A percentile compares a stretch with the other conserved stretches of the same genome.
These are phyloP conservation scores for Erpobdella octoculata DNA, from an alignment of 2,888 invertebrate species.

Conservation along the genomic window DNA sequence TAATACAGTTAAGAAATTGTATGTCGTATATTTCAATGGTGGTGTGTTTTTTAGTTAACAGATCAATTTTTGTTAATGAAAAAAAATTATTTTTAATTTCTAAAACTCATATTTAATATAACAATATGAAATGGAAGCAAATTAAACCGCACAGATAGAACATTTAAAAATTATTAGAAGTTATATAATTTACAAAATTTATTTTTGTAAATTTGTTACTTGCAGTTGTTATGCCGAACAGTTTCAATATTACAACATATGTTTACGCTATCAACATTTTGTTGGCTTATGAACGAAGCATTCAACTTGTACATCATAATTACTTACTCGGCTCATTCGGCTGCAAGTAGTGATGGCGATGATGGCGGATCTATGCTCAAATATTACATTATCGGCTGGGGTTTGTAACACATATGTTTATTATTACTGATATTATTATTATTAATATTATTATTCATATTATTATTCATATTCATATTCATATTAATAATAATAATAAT, in stretches of 20 bases:
- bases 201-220: background rate
- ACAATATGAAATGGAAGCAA: no score
- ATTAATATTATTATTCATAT: no score
- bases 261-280: constrained; percentile 49
- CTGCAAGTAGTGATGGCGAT: constrained; percentile 41
- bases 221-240: constrained; percentile 47
- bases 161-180: no score
- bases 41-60: no score
- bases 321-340: constrained; percentile 51
- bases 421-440: background rate
- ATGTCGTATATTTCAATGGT: no score
- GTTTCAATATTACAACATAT: constrained; percentile 50
- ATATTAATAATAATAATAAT: constrained; percentile 24
- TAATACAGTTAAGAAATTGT: no score
- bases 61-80: no score
- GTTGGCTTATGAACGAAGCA: constrained; percentile 53
- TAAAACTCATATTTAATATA: no score
- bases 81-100: background rate
- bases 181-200: no score
- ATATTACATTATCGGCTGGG: constrained; percentile 52
- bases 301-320: constrained; percentile 53
- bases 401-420: constrained; percentile 39
- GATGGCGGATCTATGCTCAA: constrained; percentile 48
- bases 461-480: no score
- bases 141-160: no score